phyloP scores from a whole-genome alignment of 2,797 vertebrate genomes.

The Staurois parvus region DNA sequence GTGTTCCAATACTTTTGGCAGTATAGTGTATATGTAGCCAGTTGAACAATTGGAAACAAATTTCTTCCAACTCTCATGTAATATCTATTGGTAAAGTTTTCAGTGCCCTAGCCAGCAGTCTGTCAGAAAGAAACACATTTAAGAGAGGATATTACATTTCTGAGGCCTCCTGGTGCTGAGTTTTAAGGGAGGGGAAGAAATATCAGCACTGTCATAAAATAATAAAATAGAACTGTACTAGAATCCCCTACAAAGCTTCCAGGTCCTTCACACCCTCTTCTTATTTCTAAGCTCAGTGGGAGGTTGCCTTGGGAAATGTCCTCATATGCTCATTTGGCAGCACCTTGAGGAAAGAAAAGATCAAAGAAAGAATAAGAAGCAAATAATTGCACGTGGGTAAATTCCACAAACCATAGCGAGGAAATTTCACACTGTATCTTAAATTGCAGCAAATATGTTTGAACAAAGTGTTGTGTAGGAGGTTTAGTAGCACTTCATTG shows the following conservation, averaged over 20 bases:
- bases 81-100: not conserved
- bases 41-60: too few relatives aligned
- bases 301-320: slow-evolving; percentile 70
- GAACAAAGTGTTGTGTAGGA: slow-evolving; percentile 52
- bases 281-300: slow-evolving; percentile 69
- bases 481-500: slow-evolving; percentile 59
- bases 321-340: slow-evolving; percentile 67
- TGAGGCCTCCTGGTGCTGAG: slow-evolving; percentile 47
- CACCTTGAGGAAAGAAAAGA: slow-evolving; percentile 67
- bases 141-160: not conserved
- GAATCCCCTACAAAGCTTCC: slow-evolving; percentile 67
- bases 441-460: slow-evolving; percentile 64
- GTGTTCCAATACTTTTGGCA: too few relatives aligned
- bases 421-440: slow-evolving; percentile 58
- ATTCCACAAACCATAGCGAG: slow-evolving; percentile 68
- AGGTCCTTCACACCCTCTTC: slow-evolving; percentile 75
- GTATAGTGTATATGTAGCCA: too few relatives aligned
- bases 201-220: slow-evolving; percentile 65
- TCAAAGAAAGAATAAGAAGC: slow-evolving; percentile 73
- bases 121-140: not conserved
- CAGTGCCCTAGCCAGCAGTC: not conserved
- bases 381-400: slow-evolving; percentile 72
- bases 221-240: slow-evolving; percentile 65
- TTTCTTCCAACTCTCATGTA: not conserved
- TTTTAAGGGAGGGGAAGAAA: slow-evolving; percentile 60